Conservation (phyloP, 1,140 invertebrate genomes). For the Pectinophora gossypiella region DNA sequence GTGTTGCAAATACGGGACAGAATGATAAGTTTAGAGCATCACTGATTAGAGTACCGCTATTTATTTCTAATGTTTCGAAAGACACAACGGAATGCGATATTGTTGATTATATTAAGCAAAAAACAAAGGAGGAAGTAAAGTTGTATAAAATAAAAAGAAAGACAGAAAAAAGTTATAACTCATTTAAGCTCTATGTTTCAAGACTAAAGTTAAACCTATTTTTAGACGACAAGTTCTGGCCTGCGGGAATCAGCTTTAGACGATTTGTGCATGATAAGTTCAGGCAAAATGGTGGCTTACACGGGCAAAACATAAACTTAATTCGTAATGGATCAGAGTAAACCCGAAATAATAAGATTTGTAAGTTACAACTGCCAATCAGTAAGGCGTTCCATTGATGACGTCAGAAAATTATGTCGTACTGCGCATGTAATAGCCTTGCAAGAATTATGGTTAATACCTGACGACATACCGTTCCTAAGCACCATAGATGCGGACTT, state of each 20-base stretch:
- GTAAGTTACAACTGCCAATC: slow-evolving; percentile 4
- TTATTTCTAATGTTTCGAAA: slow-evolving; percentile 2
- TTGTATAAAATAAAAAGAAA: slow-evolving; percentile 2
- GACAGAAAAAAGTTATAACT: neutral
- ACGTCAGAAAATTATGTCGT: neutral
- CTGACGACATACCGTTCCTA: slow-evolving; percentile 1
- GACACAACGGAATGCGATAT: neutral
- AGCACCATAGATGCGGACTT: neutral
- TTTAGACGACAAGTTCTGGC: neutral
- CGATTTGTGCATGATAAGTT: slow-evolving; percentile 1
- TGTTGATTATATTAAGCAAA: slow-evolving; percentile 2
- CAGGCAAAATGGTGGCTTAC: neutral
- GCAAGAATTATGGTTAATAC: slow-evolving; percentile 4
- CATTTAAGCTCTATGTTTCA: slow-evolving; percentile 1
- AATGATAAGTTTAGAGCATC: slow-evolving; percentile 4
- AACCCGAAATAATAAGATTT: neutral
- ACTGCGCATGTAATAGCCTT: neutral
- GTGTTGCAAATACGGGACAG: neutral
- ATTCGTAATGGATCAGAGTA: neutral
- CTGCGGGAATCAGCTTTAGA: neutral
- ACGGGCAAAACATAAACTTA: neutral
- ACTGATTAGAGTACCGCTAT: neutral
- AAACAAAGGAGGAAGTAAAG: neutral
- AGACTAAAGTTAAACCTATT: neutral
- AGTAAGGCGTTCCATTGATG: neutral